phyloP scores from a whole-genome alignment of 2,113 vertebrate species.

The Nyctibius bracteatus region DNA sequence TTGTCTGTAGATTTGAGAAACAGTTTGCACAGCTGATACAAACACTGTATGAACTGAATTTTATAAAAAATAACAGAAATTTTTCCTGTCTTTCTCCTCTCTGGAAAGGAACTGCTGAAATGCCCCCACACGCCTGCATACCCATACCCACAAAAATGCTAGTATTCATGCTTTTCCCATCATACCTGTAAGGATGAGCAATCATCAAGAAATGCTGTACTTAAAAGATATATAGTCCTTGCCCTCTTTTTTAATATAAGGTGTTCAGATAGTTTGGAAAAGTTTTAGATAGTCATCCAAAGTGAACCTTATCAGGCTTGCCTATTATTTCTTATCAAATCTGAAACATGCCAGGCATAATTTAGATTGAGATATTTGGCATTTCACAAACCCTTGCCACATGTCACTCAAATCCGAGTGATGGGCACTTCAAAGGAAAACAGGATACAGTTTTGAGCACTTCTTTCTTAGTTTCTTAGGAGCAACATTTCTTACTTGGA shows the following conservation, averaged over 20 bases:
- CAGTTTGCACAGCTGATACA: background rate
- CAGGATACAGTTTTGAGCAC: background rate
- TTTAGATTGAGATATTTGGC: background rate
- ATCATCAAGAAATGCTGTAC: background rate
- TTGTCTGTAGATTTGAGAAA: background rate
- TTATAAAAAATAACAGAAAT: background rate
- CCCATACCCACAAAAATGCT: background rate
- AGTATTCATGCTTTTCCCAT: background rate
- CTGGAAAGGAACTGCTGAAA: background rate
- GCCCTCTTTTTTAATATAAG: background rate
- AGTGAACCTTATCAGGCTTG: background rate
- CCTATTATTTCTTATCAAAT: constrained; percentile 29
- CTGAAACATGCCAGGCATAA: constrained; percentile 16
- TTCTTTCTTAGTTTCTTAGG: background rate
- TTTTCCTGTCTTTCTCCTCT: background rate
- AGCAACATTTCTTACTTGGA: background rate
- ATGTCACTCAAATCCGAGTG: constrained; percentile 9
- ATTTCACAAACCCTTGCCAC: background rate
- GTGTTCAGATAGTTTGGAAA: background rate
- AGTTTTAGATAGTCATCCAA: background rate
- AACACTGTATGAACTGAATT: background rate
- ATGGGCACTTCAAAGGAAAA: constrained; percentile 11
- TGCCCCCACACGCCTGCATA: no score
- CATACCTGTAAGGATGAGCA: background rate
- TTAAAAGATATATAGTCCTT: background rate